phyloP scores from a whole-genome alignment of 2,888 invertebrate genomes.

The Aphidoletes aphidimyza region DNA sequence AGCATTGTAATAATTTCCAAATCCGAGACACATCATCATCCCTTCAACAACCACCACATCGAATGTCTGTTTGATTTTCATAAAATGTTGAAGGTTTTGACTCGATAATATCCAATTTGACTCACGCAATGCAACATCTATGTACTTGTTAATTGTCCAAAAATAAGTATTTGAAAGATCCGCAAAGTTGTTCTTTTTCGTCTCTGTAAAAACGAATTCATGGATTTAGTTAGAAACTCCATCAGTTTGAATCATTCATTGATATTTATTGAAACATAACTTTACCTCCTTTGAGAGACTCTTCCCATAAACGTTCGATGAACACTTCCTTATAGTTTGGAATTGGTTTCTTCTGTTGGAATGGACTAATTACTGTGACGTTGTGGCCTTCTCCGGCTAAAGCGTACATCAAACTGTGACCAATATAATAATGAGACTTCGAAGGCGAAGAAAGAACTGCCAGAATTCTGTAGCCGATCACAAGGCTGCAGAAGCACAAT shows the following conservation, averaged over 20 bases:
- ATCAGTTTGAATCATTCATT: too few species aligned
- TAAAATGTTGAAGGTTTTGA: constrained; percentile 55
- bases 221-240: too few species aligned
- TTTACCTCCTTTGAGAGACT: not conserved
- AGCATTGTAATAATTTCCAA: constrained; percentile 59
- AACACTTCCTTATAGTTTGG: constrained; percentile 40
- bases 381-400: constrained; percentile 64
- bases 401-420: constrained; percentile 62
- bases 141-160: not conserved
- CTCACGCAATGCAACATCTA: not conserved
- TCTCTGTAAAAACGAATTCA: not conserved
- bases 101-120: constrained; percentile 8
- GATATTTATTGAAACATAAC: not conserved
- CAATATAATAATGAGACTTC: constrained; percentile 61
- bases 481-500: not conserved
- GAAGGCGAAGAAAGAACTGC: constrained; percentile 54
- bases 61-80: constrained; percentile 58
- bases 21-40: constrained; percentile 59
- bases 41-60: constrained; percentile 59
- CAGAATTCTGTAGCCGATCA: constrained; percentile 10
- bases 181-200: not conserved
- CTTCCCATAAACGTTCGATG: not conserved
- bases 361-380: constrained; percentile 61
- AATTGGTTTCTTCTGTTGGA: constrained; percentile 49
- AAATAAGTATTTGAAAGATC: not conserved